phyloP scores from a whole-genome alignment of 1,140 invertebrate genomes.

The Drosophila neocordata region DNA sequence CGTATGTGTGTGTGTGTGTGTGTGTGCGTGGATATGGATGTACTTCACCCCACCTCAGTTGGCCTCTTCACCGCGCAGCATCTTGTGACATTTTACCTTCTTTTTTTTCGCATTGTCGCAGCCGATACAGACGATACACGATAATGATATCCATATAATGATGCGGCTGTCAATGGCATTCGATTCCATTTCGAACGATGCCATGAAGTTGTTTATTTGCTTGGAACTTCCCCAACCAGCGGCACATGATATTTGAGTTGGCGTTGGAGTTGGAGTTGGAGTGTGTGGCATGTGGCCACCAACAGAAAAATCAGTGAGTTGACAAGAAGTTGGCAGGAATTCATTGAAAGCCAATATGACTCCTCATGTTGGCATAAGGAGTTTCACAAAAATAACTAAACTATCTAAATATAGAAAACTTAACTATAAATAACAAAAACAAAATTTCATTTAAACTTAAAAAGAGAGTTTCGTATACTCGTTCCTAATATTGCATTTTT shows the following conservation, averaged over 20 bases:
- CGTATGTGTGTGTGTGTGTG: neutral
- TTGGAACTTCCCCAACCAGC: neutral
- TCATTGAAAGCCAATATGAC: constrained; percentile 39
- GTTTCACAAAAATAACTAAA: neutral
- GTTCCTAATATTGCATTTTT: too few species aligned
- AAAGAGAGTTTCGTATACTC: too few species aligned
- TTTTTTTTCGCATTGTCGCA: constrained; percentile 41
- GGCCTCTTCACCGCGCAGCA: constrained; percentile 45
- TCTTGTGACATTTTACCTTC: constrained; percentile 79
- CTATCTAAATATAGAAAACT: too few species aligned
- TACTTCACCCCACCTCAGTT: constrained; percentile 18
- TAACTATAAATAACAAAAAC: too few species aligned
- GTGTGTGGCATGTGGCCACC: constrained; percentile 41
- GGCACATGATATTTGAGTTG: neutral
- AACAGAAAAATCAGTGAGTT: neutral
- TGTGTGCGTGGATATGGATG: neutral
- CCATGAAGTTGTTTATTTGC: constrained; percentile 46
- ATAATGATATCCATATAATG: constrained; percentile 82
- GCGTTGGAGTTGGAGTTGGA: too few species aligned
- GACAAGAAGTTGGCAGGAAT: constrained; percentile 16
- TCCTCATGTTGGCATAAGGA: constrained; percentile 27
- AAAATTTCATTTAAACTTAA: too few species aligned
- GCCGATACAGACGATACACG: constrained; percentile 65
- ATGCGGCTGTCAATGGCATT: constrained; percentile 74
- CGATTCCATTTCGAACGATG: constrained; percentile 53